Evolutionary conservation across 2,113 vertebrate species (phyloP).

Genomic region (Serilophus lunatus): DNA sequence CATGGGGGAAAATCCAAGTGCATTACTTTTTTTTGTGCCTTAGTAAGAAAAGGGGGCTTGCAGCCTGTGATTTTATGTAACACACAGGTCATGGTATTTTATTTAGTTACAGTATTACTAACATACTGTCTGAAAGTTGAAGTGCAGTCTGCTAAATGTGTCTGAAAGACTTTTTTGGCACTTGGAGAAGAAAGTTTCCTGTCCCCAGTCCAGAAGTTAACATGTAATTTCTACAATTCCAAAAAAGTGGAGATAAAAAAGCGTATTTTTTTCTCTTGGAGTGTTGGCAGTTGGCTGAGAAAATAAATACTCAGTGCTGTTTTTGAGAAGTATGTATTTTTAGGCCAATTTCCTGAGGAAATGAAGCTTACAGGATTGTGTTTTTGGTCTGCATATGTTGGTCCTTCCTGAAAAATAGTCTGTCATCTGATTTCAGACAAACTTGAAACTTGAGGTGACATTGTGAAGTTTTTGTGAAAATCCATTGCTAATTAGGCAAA

Average conservation of each 20-base stretch:
- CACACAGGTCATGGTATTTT: neutral
- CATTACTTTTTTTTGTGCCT: neutral
- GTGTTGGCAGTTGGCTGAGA: neutral
- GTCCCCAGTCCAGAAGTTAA: neutral
- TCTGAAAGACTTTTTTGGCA: neutral
- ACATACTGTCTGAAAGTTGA: neutral
- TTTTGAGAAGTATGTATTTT: neutral
- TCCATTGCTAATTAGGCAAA: neutral
- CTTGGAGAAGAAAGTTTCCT: neutral
- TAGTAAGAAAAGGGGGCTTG: neutral
- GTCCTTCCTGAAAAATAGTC: neutral
- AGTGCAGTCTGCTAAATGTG: neutral
- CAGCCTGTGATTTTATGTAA: neutral
- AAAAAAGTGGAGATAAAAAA: neutral
- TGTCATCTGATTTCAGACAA: neutral
- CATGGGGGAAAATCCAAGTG: neutral
- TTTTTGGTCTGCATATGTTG: neutral
- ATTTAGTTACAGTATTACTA: neutral
- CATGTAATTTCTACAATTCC: neutral
- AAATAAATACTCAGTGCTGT: neutral
- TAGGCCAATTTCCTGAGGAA: slow-evolving; percentile 1
- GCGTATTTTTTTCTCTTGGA: neutral
- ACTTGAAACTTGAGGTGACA: neutral
- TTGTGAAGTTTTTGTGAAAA: neutral
- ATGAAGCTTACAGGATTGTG: neutral